phyloP scores from a whole-genome alignment of 2,113 vertebrate genomes.

The Phalacrocorax carbo region DNA sequence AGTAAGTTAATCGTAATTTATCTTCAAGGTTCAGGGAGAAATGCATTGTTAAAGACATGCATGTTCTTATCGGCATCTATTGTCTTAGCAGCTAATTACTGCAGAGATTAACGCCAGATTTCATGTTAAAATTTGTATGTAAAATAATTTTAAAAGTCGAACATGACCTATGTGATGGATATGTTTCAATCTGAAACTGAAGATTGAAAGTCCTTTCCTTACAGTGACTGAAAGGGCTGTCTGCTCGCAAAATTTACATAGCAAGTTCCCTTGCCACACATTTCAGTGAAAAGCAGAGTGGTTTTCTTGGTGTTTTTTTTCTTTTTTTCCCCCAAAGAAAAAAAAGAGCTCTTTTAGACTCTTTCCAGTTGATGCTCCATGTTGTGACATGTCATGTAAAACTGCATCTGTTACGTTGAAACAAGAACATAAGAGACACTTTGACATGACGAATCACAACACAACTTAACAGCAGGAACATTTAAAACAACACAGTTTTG shows the following conservation, averaged over 20 bases:
- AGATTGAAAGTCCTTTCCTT: background rate
- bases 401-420: conserved; percentile 40
- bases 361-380: conserved; percentile 36
- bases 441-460: conserved; percentile 34
- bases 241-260: background rate
- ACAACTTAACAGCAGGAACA: conserved; percentile 1
- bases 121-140: background rate
- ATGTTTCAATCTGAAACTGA: background rate
- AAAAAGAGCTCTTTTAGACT: background rate
- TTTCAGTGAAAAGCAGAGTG: background rate
- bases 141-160: background rate
- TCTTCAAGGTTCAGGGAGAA: background rate
- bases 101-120: background rate
- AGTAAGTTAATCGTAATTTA: background rate
- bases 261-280: background rate
- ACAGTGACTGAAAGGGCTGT: background rate
- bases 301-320: background rate
- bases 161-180: background rate
- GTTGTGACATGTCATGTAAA: conserved; percentile 45
- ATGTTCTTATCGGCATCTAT: background rate
- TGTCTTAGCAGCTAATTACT: conserved; percentile 17
- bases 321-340: background rate
- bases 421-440: background rate
- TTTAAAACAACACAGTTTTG: background rate
- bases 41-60: background rate